Evolutionary conservation across 2,113 vertebrate genomes (phyloP).

Genomic region (Pelusios castaneus): DNA sequence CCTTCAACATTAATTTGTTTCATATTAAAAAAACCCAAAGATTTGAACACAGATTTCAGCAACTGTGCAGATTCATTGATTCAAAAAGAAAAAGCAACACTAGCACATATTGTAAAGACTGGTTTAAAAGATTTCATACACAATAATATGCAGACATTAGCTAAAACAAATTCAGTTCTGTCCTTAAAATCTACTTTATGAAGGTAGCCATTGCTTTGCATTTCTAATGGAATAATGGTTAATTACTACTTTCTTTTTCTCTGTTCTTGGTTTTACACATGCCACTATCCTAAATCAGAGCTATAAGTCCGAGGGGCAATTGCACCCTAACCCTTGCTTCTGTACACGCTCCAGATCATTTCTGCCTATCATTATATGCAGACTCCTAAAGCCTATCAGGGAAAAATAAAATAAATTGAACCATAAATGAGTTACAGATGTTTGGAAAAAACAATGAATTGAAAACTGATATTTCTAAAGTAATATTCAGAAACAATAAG

Average conservation of each 20-base stretch:
- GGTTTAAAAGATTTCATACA: conserved; percentile 64
- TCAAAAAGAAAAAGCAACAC: conserved; percentile 53
- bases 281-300: background rate
- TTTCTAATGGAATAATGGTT: background rate
- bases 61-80: conserved; percentile 76
- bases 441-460: conserved; percentile 5
- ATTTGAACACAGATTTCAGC: conserved; percentile 74
- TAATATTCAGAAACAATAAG: conserved; percentile 19
- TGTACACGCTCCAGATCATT: background rate
- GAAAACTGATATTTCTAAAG: conserved; percentile 23
- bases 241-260: background rate
- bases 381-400: background rate
- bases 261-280: conserved; percentile 15
- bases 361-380: background rate
- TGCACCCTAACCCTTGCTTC: conserved; percentile 16
- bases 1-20: conserved; percentile 68
- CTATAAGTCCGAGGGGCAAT: background rate
- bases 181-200: conserved; percentile 24
- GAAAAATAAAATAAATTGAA: conserved; percentile 35
- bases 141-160: conserved; percentile 47
- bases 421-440: conserved; percentile 18
- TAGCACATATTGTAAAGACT: conserved; percentile 47
- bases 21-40: conserved; percentile 71
- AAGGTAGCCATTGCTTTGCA: conserved; percentile 22
- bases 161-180: conserved; percentile 40